These are phyloP conservation scores for Chrysotoxum bicinctum DNA, from an alignment of 2,888 invertebrate species.

Conservation along the genomic window DNA sequence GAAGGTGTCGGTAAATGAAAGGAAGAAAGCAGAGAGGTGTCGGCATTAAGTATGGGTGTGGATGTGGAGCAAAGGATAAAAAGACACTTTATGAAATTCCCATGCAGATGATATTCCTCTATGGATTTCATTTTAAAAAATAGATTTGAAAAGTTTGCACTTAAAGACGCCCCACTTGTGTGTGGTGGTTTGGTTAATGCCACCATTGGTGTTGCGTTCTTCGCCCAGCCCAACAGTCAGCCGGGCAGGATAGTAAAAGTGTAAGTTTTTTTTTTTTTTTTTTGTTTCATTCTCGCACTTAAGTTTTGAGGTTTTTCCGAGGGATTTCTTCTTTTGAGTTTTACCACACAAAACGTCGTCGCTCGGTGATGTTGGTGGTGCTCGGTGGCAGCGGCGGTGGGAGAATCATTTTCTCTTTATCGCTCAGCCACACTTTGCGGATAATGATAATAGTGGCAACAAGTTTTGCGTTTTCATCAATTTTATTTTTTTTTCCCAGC, in stretches of 20 bases:
- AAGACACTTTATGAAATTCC: conserved; percentile 70
- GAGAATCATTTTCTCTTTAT: conserved; percentile 57
- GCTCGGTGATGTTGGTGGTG: neutral
- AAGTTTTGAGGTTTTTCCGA: conserved; percentile 38
- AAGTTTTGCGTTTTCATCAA: conserved; percentile 46
- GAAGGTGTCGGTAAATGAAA: neutral
- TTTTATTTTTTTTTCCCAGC: neutral
- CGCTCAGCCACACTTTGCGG: conserved; percentile 59
- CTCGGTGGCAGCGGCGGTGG: neutral
- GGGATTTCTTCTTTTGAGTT: conserved; percentile 40
- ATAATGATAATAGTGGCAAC: conserved; percentile 70
- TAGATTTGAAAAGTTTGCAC: conserved; percentile 72
- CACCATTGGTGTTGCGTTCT: conserved; percentile 25
- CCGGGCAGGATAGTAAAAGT: neutral
- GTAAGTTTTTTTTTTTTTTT: neutral
- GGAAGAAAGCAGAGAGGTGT: conserved; percentile 5
- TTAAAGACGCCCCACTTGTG: conserved; percentile 61
- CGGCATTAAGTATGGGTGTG: neutral
- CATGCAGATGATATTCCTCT: conserved; percentile 72
- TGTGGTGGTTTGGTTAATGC: conserved; percentile 39
- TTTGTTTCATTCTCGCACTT: neutral
- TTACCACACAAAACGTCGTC: conserved; percentile 25
- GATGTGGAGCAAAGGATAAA: conserved; percentile 34
- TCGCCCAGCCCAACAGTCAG: neutral
- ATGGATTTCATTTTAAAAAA: conserved; percentile 69